Conservation (phyloP, 2,888 invertebrate species). For the Hydriomena furcata region DNA sequence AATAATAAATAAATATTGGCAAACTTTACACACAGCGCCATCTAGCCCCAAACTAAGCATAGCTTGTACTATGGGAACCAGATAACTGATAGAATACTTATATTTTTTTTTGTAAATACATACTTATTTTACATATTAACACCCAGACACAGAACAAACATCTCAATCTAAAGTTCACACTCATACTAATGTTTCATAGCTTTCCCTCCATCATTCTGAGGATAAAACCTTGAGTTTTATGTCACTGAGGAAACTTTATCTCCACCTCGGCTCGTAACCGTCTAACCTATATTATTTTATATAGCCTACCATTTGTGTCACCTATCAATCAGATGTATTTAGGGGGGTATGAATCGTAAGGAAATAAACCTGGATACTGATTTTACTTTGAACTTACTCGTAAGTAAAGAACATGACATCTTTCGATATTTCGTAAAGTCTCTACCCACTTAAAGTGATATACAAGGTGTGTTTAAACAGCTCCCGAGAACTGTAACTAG, state of each 20-base stretch:
- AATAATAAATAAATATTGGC: no score
- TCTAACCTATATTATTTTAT: constrained; percentile 34
- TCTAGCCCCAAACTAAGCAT: no score
- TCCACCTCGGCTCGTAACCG: constrained; percentile 33
- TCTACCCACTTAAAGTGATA: background rate
- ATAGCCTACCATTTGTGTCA: constrained; percentile 23
- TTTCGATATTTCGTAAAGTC: background rate
- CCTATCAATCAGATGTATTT: constrained; percentile 28
- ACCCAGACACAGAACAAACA: background rate
- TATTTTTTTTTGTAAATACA: no score
- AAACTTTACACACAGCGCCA: no score
- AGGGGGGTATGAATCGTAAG: constrained; percentile 19
- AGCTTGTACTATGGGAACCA: no score
- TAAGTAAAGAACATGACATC: background rate
- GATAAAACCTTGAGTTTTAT: constrained; percentile 37
- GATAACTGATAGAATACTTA: no score
- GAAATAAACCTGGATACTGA: constrained; percentile 9
- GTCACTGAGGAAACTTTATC: constrained; percentile 36
- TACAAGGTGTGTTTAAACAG: no score
- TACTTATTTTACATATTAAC: no score
- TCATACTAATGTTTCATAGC: background rate
- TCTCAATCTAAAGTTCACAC: constrained; percentile 4
- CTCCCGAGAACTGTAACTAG: no score
- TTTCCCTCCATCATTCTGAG: background rate
- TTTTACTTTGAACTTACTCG: background rate